Conservation (phyloP, 2,797 vertebrate genomes). For the Petrocephalus sullivani region DNA sequence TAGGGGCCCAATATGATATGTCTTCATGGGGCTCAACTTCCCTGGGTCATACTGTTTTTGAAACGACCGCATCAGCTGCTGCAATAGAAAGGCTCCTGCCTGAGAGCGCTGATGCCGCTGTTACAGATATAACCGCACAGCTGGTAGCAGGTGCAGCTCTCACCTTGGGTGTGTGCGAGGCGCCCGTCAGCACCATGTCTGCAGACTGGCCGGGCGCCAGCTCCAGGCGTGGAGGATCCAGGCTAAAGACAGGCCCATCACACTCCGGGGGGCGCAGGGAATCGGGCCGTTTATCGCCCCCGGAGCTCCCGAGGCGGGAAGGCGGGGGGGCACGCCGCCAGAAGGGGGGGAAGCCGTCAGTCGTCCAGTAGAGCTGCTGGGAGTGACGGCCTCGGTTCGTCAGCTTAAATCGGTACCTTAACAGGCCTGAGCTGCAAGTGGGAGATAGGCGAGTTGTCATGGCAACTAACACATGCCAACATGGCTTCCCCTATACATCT, state of each 20-base stretch:
- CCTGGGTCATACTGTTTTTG: neutral
- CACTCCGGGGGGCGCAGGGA: neutral
- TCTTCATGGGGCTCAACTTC: neutral
- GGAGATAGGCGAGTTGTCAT: neutral
- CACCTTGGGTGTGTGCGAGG: conserved; percentile 65
- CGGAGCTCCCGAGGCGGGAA: conserved; percentile 24
- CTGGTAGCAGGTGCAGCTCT: conserved; percentile 4
- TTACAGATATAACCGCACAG: neutral
- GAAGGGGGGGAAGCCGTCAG: conserved; percentile 45
- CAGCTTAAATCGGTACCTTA: conserved; percentile 70
- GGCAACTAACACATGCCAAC: neutral
- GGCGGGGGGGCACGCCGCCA: conserved; percentile 21
- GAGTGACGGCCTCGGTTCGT: conserved; percentile 71
- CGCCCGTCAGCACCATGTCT: conserved; percentile 69
- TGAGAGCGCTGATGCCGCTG: neutral
- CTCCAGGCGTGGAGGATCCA: conserved; percentile 62
- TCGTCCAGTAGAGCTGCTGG: conserved; percentile 76
- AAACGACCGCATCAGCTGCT: neutral
- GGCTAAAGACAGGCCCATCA: conserved; percentile 59
- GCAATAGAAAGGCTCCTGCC: neutral
- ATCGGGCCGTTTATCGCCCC: conserved; percentile 23
- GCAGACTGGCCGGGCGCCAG: conserved; percentile 62
- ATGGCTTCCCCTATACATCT: neutral
- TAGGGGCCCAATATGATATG: neutral
- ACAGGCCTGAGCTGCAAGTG: conserved; percentile 59